Evolutionary conservation across 1,140 invertebrate species (phyloP).

Genomic region (Anastrepha ludens): DNA sequence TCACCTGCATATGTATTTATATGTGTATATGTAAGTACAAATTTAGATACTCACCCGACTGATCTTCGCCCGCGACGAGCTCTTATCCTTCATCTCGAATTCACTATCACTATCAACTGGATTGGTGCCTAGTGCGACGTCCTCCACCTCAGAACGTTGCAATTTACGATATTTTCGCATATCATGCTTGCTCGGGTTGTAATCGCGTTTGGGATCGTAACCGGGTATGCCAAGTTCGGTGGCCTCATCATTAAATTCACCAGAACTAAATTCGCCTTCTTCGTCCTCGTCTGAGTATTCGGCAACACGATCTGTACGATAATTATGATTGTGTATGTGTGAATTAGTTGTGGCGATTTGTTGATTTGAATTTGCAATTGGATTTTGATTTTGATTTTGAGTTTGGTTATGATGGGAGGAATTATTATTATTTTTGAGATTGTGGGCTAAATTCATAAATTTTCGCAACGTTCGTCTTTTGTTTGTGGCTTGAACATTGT

Average conservation of each 20-base stretch:
- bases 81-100: slow-evolving; percentile 77
- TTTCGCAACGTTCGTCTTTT: slow-evolving; percentile 44
- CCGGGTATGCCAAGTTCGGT: slow-evolving; percentile 70
- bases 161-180: slow-evolving; percentile 73
- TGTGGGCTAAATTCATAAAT: background rate
- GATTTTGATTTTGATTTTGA: background rate
- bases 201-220: slow-evolving; percentile 72
- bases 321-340: slow-evolving; percentile 40
- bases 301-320: slow-evolving; percentile 77
- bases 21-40: background rate
- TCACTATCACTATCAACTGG: slow-evolving; percentile 75
- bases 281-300: slow-evolving; percentile 81
- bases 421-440: slow-evolving; percentile 3
- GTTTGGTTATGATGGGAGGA: background rate
- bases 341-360: background rate
- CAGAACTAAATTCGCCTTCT: slow-evolving; percentile 81
- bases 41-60: slow-evolving; percentile 69
- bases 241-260: slow-evolving; percentile 80
- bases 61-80: slow-evolving; percentile 73
- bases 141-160: slow-evolving; percentile 71
- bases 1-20: background rate
- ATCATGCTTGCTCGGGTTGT: slow-evolving; percentile 73
- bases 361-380: background rate
- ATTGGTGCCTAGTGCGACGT: slow-evolving; percentile 65
- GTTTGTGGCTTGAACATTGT: slow-evolving; percentile 41